Conservation (phyloP, 2,113 vertebrate species). For the Ellobius talpinus region DNA sequence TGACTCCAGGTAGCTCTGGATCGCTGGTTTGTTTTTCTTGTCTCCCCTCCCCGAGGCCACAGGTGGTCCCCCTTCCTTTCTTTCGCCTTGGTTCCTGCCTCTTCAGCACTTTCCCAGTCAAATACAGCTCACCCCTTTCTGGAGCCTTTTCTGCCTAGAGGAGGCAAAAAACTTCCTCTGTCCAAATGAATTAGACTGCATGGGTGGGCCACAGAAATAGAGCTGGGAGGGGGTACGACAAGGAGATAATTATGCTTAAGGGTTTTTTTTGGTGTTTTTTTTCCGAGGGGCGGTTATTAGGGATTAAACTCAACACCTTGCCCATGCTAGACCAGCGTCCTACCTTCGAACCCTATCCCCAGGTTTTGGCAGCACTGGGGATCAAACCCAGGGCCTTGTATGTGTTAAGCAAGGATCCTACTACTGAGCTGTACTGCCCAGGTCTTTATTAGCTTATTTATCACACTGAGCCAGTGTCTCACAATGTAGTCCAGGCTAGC, state of each 20-base stretch:
- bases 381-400: not conserved
- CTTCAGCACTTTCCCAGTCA: conserved; percentile 11
- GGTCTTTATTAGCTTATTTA: not conserved
- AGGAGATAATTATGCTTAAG: conserved; percentile 11
- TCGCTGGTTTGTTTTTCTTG: not conserved
- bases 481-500: not conserved
- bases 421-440: not conserved
- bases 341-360: not conserved
- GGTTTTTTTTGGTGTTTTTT: not conserved
- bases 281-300: not conserved
- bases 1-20: conserved; percentile 42
- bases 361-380: not conserved
- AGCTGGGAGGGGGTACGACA: not conserved
- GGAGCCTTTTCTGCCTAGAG: conserved; percentile 1
- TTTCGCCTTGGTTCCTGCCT: not conserved
- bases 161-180: not conserved
- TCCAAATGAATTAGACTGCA: not conserved
- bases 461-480: not conserved
- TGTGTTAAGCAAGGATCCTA: not conserved
- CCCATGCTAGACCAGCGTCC: not conserved
- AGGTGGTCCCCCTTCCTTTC: not conserved
- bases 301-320: not conserved
- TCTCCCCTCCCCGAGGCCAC: not conserved
- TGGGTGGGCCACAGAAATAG: not conserved
- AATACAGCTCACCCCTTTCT: not conserved